Evolutionary conservation across 53 echinoderm and acorn worm species (phyloP).

Genomic region (Echinometra lucunter): DNA sequence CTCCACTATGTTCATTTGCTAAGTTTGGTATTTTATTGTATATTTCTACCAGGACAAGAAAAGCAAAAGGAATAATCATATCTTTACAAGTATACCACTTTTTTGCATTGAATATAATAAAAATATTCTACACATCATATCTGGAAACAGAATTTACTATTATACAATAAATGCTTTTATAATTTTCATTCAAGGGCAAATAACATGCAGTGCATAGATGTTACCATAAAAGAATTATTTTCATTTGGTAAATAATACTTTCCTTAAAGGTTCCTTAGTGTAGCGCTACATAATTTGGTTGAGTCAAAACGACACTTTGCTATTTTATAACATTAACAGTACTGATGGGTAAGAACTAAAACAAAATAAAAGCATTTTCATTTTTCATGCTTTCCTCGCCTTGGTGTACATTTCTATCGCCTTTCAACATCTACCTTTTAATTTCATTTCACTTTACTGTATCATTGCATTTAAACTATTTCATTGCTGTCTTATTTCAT

Average conservation of each 20-base stretch:
- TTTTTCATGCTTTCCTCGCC: constrained; percentile 1
- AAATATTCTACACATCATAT: background rate
- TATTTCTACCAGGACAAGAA: constrained; percentile 42
- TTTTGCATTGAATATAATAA: background rate
- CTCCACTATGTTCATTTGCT: background rate
- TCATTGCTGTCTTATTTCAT: too few species aligned
- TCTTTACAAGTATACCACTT: background rate
- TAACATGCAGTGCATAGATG: background rate
- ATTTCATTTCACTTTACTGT: background rate
- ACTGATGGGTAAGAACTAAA: constrained; percentile 10
- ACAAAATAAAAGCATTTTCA: background rate
- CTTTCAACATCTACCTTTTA: background rate
- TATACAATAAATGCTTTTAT: background rate
- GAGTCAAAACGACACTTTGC: background rate
- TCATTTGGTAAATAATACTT: background rate
- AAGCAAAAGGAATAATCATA: background rate
- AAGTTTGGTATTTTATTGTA: constrained; percentile 30
- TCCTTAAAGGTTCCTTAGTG: background rate
- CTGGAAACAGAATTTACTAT: background rate
- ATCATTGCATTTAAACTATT: constrained; percentile 30
- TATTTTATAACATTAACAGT: background rate
- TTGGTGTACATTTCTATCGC: constrained; percentile 19
- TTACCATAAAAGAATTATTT: background rate
- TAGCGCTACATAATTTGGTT: too few species aligned
- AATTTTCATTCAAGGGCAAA: background rate